Conservation (phyloP, 2,797 vertebrate species). For the Halcyon badia region DNA sequence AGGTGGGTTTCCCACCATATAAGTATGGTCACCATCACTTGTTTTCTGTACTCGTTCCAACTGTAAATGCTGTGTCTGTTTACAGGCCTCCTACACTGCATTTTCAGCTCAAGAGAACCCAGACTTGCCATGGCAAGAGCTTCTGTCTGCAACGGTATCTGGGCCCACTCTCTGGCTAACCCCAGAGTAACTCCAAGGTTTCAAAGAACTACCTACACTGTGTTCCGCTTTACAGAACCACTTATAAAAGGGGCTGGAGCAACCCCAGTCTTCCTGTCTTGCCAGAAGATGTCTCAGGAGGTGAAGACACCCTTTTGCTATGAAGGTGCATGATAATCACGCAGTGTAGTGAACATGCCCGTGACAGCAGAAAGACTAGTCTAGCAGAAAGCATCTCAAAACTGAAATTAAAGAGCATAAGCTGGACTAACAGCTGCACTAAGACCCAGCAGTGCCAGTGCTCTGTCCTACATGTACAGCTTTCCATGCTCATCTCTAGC, state of each 20-base stretch:
- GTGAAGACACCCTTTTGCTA: not conserved
- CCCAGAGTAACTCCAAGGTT: not conserved
- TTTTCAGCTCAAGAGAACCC: not conserved
- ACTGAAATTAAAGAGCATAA: not conserved
- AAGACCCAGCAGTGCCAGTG: not conserved
- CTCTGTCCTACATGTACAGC: not conserved
- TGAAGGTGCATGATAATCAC: not conserved
- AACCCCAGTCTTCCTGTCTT: not conserved
- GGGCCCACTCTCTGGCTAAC: not conserved
- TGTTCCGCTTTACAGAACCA: not conserved
- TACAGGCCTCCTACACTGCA: not conserved
- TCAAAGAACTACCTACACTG: not conserved
- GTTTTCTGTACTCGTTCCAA: not conserved
- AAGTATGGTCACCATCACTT: not conserved
- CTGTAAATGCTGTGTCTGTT: not conserved
- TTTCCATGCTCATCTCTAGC: not conserved
- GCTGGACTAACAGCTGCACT: not conserved
- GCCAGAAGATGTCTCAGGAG: not conserved
- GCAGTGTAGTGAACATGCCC: rapidly evolving
- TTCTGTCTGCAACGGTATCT: not conserved
- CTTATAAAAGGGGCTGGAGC: not conserved
- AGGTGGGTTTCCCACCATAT: not conserved
- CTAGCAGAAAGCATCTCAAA: not conserved
- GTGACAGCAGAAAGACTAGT: not conserved
- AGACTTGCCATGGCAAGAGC: not conserved